Conservation (phyloP, 2,888 invertebrate genomes). For the Netelia virgata region DNA sequence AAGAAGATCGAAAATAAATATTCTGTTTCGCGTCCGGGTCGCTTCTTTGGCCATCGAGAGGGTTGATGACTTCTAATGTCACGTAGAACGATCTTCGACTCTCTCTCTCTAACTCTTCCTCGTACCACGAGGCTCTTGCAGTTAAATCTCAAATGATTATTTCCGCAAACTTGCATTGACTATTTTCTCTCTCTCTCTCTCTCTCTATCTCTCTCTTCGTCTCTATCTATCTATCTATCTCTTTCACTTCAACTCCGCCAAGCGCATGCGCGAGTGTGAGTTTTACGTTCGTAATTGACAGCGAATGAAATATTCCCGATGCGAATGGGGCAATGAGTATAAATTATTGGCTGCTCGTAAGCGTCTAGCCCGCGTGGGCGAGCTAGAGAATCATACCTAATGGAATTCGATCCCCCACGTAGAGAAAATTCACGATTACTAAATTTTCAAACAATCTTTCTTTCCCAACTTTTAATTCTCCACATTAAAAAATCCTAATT, state of each 20-base stretch:
- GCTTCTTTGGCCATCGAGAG: constrained; percentile 26
- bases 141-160: constrained; percentile 22
- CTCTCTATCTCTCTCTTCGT: not conserved
- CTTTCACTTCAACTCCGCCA: not conserved
- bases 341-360: constrained; percentile 40
- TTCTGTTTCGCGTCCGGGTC: constrained; percentile 7
- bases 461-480: too few relatives aligned
- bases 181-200: constrained; percentile 8
- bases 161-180: constrained; percentile 13
- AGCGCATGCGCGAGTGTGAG: constrained; percentile 1
- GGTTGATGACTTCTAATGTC: constrained; percentile 34
- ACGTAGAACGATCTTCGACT: constrained; percentile 18
- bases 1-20: not conserved
- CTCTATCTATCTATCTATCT: not conserved
- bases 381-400: constrained; percentile 11
- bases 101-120: not conserved
- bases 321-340: constrained; percentile 23
- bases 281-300: constrained; percentile 54
- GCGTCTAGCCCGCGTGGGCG: constrained; percentile 35
- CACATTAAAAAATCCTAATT: too few relatives aligned
- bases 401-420: not conserved
- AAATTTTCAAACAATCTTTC: too few relatives aligned
- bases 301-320: constrained; percentile 56
- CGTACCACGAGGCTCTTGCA: not conserved
- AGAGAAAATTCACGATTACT: not conserved